A percentile compares a stretch with the other conserved stretches of the same genome.
These are phyloP conservation scores for Apis laboriosa DNA, from an alignment of 1,140 invertebrate species.

Conservation along the genomic window DNA sequence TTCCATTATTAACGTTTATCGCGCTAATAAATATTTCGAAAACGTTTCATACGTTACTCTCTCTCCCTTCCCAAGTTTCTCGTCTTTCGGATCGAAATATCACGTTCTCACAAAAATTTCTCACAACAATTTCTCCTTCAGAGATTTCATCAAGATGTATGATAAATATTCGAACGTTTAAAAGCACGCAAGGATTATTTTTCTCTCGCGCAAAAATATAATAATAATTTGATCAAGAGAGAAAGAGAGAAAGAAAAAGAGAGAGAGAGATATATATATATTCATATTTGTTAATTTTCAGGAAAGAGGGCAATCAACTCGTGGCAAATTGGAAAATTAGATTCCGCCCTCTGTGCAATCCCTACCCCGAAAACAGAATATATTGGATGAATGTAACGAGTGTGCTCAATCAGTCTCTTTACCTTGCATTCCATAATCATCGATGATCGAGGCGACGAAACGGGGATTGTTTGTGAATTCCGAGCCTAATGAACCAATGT, in stretches of 20 bases:
- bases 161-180: too few species aligned
- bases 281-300: neutral
- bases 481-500: slow-evolving; percentile 52
- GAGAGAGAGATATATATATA: too few species aligned
- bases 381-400: slow-evolving; percentile 5
- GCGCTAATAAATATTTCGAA: too few species aligned
- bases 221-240: too few species aligned
- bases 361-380: neutral
- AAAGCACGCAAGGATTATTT: too few species aligned
- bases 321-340: slow-evolving; percentile 15
- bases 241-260: neutral
- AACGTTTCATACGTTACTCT: too few species aligned
- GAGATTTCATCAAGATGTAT: too few species aligned
- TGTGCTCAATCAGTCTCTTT: slow-evolving; percentile 31
- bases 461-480: slow-evolving; percentile 58
- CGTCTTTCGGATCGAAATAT: too few species aligned
- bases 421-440: slow-evolving; percentile 38
- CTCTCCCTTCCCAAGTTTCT: neutral
- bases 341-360: neutral
- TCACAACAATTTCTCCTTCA: too few species aligned
- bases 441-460: slow-evolving; percentile 34
- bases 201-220: too few species aligned
- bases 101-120: too few species aligned
- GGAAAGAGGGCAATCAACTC: neutral
- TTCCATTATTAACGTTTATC: too few species aligned